Base-by-base conservation (phyloP, 2,888 invertebrate species). In the Mystacides longicornis region DNA sequence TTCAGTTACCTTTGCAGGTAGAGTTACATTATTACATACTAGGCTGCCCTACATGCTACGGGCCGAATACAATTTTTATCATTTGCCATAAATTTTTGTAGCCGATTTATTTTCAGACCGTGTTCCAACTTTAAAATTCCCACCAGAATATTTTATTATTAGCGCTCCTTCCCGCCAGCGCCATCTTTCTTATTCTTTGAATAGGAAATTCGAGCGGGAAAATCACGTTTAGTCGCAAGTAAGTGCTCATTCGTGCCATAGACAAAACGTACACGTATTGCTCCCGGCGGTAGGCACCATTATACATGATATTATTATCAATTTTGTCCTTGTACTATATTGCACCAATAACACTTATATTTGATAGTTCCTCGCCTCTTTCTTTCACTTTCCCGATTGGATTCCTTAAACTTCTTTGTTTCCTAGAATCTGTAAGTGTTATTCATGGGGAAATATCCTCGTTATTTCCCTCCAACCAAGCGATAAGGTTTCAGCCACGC, bases 31-130 rank as follows among this genome's bases (percentile, higher is more conserved):
- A n/a, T n/a, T n/a, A n/a, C n/a, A n/a, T n/a, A n/a, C n/a, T n/a
- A n/a, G n/a, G n/a, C n/a, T n/a, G n/a, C n/a, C n/a, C n/a, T n/a
- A n/a, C n/a, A 7, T 4, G 37, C 37, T 37, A 37, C 37, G 14
- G 37, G 37, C 14, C 16, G 37, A 14, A 37, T 37, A 37, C 37
- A 37, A n/a, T 37, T 37, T 14, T 7, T 37, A 37, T 14, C 37
- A 37, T 37, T 37, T n/a, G 37, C 37, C 37, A 37, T 37, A 37
- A 37, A 7, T 37, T 37, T 37, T 37, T 37, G 37, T 37, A 37
- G 37, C 16, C 37, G 7, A 37, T 37, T 37, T 37, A 37, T 37
- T 37, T 37, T 37, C 37, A 14, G 14, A n/a, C 37, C 14, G 16
- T 14, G 14, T 37, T 37, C 4, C 37, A 37, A 7, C n/a, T 37